Evolutionary conservation across 1,140 invertebrate species (phyloP).

Genomic region (Drosophila ogumai): DNA sequence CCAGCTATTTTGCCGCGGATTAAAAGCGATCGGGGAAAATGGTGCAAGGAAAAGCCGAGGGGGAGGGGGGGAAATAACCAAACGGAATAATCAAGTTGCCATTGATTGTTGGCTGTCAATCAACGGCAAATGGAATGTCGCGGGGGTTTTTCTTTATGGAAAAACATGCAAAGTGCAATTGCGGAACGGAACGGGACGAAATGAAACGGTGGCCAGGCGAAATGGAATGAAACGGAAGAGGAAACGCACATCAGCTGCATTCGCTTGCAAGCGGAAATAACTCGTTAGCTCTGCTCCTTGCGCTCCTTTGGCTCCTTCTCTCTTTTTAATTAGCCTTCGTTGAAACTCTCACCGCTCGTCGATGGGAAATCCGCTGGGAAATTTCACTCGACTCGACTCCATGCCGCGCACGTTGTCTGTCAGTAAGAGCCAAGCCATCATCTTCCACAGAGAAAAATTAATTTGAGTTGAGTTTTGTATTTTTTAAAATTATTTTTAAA

Average conservation of each 20-base stretch:
- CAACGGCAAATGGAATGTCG: conserved; percentile 23
- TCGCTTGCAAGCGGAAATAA: conserved; percentile 14
- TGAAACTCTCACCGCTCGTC: background rate
- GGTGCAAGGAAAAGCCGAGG: background rate
- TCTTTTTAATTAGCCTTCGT: conserved; percentile 19
- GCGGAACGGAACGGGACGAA: background rate
- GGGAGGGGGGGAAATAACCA: background rate
- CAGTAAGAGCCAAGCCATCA: background rate
- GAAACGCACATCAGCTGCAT: conserved; percentile 15
- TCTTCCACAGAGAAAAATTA: background rate
- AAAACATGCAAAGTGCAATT: conserved; percentile 20
- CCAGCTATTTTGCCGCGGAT: conserved; percentile 21
- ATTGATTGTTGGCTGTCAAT: conserved; percentile 35
- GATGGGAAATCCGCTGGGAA: conserved; percentile 9
- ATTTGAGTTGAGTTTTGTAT: background rate
- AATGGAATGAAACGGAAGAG: conserved; percentile 4
- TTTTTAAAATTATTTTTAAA: background rate
- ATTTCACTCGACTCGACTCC: background rate
- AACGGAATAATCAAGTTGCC: conserved; percentile 37
- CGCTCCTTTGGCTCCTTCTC: background rate
- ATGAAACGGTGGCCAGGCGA: background rate
- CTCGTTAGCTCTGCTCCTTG: background rate
- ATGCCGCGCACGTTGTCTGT: background rate
- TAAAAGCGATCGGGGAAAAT: background rate
- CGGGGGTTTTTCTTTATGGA: background rate